A percentile compares a stretch with the other conserved stretches of the same genome.
These are phyloP conservation scores for Callospermophilus lateralis DNA, from an alignment of 2,113 vertebrate species.

Conservation along the genomic window DNA sequence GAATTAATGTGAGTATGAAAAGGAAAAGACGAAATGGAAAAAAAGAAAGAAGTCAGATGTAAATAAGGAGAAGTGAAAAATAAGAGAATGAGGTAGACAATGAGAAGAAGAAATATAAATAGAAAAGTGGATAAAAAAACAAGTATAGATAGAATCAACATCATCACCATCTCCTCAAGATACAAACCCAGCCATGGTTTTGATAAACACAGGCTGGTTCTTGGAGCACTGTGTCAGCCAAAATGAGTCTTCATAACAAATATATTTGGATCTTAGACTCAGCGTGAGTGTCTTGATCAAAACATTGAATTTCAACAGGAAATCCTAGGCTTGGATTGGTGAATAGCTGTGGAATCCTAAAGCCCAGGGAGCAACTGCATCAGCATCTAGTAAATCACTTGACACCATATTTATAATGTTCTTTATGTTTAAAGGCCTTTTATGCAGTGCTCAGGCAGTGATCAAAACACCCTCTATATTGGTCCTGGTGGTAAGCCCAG, in stretches of 20 bases:
- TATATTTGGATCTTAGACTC: neutral
- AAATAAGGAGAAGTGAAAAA: neutral
- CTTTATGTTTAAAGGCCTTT: constrained; percentile 50
- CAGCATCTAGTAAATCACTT: neutral
- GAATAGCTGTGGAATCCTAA: neutral
- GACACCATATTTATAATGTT: neutral
- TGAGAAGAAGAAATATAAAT: neutral
- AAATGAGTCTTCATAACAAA: neutral
- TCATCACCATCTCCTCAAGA: neutral
- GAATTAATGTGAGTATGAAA: neutral
- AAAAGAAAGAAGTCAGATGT: neutral
- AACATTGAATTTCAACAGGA: constrained; percentile 20
- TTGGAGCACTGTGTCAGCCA: neutral
- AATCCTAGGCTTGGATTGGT: neutral
- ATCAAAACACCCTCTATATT: neutral
- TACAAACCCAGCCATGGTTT: neutral
- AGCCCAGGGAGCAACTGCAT: too few relatives aligned
- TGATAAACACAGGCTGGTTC: neutral
- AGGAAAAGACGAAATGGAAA: neutral
- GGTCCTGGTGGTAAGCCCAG: neutral
- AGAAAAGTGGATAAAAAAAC: neutral
- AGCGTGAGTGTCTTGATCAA: neutral
- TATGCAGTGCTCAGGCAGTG: neutral
- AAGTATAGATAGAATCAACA: neutral
- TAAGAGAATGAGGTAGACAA: neutral